Conservation (phyloP, 1,140 invertebrate species). For the Acarapis woodi region DNA sequence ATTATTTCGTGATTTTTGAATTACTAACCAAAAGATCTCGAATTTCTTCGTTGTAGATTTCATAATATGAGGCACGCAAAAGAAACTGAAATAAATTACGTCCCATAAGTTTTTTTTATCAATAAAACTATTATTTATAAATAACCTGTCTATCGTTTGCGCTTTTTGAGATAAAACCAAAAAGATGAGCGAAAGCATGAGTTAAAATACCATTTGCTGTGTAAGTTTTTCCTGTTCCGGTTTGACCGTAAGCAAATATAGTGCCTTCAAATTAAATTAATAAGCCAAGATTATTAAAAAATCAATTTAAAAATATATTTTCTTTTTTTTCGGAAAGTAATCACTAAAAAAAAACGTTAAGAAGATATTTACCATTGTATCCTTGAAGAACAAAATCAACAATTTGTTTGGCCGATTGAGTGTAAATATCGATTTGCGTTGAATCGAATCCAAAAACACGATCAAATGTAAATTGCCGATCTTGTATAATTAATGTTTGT, state of each 20-base stretch:
- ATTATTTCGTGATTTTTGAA: not conserved
- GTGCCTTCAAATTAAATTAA: conserved; percentile 28
- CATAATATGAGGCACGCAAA: conserved; percentile 40
- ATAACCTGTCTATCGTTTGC: conserved; percentile 33
- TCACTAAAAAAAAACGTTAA: too few relatives aligned
- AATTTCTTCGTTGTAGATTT: conserved; percentile 55
- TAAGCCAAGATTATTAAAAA: not conserved
- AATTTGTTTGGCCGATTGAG: conserved; percentile 35
- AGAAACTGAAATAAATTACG: conserved; percentile 32
- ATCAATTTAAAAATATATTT: not conserved
- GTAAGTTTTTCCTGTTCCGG: conserved; percentile 43
- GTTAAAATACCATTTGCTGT: conserved; percentile 59
- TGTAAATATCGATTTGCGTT: conserved; percentile 33
- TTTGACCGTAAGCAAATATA: conserved; percentile 46
- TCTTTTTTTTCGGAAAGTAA: too few relatives aligned
- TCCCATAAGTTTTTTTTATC: conserved; percentile 25
- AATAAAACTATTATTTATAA: too few relatives aligned
- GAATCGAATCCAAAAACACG: conserved; percentile 22
- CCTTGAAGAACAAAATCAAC: conserved; percentile 35
- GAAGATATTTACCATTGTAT: conserved; percentile 16
- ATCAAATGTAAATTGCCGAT: conserved; percentile 28
- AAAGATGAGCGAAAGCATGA: conserved; percentile 44
- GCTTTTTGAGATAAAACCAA: conserved; percentile 39
- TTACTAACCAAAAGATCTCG: conserved; percentile 30
- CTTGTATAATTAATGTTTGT: conserved; percentile 1